Base-by-base conservation (phyloP, 2,888 invertebrate species). In the Epirrhoe alternata region DNA sequence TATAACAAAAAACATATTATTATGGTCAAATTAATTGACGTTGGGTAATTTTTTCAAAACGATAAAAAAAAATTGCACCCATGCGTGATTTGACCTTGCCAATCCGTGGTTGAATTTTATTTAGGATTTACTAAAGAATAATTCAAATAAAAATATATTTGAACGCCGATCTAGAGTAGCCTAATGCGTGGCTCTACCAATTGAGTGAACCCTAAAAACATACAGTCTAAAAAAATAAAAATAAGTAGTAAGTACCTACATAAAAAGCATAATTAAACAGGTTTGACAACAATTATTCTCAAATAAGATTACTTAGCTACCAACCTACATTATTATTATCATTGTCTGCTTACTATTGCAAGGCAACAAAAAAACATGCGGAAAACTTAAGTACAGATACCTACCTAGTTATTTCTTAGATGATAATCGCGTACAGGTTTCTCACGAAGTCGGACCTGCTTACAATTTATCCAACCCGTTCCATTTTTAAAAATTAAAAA, bases 371-470 rank as follows among this genome's bases (percentile, higher is more conserved):
- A 62, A 63, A 63, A 57, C 49, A 33, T 7, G n/a, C 42, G 56
- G 62, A 64, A 56, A 64, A 57, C 62, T 49, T 53, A 54, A n/a
- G 35, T 54, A 50, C 67, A 60, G 61, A 56, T 47, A 68, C 54
- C 59, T 64, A 69, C 69, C 62, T 64, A 55, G 31, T 60, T 54
- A 16, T 50, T 59, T 51, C 53, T 35, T 35, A 51, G 30, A 59
- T 54, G 61, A 69, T 73, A 71, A 73, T 70, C 69, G 58, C 68
- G 60, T 33, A 64, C 63, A 68, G 66, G 71, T 70, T 72, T 71
- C 69, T 60, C 71, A 66, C 65, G 72, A 58, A 65, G 68, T 42
- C 74, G 68, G 74, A 74, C 74, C 68, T 68, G 66, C 62, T 50
- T 45, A 24, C 62, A 58, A 45, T 24, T 53, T 30, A 53, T 47